A percentile compares a stretch with the other conserved stretches of the same genome.
These are phyloP conservation scores for honey bee (Apis mellifera) DNA, from an alignment of 1,140 invertebrate species.

Conservation along the genomic window Amel_HAv3.1 CM009931.2:6540501-6541000, in stretches of 20 bases:
- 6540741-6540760: conserved; percentile 73
- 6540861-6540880: conserved; percentile 85
- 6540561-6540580: conserved; percentile 83
- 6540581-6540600: conserved; percentile 78
- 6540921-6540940: conserved; percentile 66
- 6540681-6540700: conserved; percentile 70
- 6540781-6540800: conserved; percentile 79
- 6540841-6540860: conserved; percentile 79
- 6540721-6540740: conserved; percentile 78
- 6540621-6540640: conserved; percentile 82
- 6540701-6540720: conserved; percentile 71
- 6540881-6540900: conserved; percentile 67
- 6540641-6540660: conserved; percentile 75
- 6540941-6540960: conserved; percentile 65
- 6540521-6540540: conserved; percentile 78
- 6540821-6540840: conserved; percentile 51
- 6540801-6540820: conserved; percentile 62
- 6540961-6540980: conserved; percentile 43
- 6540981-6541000: conserved; percentile 33
- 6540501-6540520: conserved; percentile 48
- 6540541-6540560: conserved; percentile 82
- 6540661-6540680: conserved; percentile 75
- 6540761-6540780: conserved; percentile 73
- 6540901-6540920: conserved; percentile 62
- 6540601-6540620: conserved; percentile 79